Evolutionary conservation across 2,888 invertebrate species (phyloP).

Genomic region (Andrena bucephala): DNA sequence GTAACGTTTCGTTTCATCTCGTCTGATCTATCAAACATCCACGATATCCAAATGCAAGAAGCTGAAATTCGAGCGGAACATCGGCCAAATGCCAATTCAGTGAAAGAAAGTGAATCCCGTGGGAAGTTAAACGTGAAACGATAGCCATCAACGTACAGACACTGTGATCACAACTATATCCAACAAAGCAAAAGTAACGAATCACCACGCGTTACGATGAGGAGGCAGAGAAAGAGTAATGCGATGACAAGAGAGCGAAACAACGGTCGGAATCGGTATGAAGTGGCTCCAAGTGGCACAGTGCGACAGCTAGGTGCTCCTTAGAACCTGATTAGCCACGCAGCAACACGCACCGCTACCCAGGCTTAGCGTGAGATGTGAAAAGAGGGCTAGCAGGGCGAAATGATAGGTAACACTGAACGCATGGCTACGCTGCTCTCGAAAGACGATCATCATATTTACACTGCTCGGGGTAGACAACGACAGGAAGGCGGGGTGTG

Average conservation of each 20-base stretch:
- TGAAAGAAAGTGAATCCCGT: neutral
- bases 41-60: neutral
- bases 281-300: conserved; percentile 11
- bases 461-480: conserved; percentile 44
- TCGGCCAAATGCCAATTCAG: neutral
- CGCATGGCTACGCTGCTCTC: conserved; percentile 23
- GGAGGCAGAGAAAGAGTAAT: neutral
- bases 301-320: conserved; percentile 4
- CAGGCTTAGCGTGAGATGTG: conserved; percentile 18
- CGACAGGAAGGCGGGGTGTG: conserved; percentile 26
- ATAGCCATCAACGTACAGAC: neutral
- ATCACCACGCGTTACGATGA: conserved; percentile 4
- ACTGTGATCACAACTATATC: conserved; percentile 10
- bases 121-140: neutral
- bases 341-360: conserved; percentile 43
- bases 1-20: neutral
- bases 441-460: conserved; percentile 46
- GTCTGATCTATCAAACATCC: neutral
- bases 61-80: neutral
- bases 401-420: conserved; percentile 28
- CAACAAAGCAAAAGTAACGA: conserved; percentile 8
- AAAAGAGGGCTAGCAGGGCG: conserved; percentile 30
- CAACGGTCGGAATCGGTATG: neutral
- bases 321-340: conserved; percentile 32
- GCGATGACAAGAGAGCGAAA: neutral